phyloP scores from a whole-genome alignment of 2,888 invertebrate genomes.

The Quadroppia sp. region DNA sequence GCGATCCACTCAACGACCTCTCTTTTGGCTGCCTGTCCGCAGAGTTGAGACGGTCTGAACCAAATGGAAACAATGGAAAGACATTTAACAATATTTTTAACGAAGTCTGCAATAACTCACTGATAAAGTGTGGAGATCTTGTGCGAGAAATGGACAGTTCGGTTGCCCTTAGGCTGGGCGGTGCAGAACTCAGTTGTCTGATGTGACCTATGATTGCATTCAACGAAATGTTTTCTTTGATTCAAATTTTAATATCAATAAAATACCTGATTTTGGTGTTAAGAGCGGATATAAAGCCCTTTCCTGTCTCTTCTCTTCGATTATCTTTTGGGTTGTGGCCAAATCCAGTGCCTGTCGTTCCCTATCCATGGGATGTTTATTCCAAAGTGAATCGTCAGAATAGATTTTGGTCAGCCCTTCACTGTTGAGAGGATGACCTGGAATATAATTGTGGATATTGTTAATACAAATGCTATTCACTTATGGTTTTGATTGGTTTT shows the following conservation, averaged over 20 bases:
- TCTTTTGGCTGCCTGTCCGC: not conserved
- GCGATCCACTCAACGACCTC: not conserved
- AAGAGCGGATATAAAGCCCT: not conserved
- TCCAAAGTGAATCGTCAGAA: slow-evolving; percentile 4
- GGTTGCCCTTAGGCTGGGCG: slow-evolving; percentile 19
- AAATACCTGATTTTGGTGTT: slow-evolving; percentile 1
- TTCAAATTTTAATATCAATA: too few species aligned
- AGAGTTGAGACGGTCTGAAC: slow-evolving; percentile 14
- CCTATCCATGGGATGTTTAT: slow-evolving; percentile 23
- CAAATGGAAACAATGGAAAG: too few species aligned
- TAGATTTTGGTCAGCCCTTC: slow-evolving; percentile 1
- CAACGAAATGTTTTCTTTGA: too few species aligned
- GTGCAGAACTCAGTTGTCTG: slow-evolving; percentile 13
- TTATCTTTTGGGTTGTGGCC: slow-evolving; percentile 33
- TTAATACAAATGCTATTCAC: too few species aligned
- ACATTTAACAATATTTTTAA: not conserved
- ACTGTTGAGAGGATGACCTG: slow-evolving; percentile 5
- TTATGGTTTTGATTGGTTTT: too few species aligned
- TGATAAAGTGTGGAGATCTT: not conserved
- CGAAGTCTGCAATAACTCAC: too few species aligned
- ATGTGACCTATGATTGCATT: too few species aligned
- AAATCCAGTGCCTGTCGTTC: slow-evolving; percentile 33
- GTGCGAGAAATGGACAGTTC: not conserved
- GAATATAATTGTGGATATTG: too few species aligned
- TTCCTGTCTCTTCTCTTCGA: slow-evolving; percentile 38